Conservation (phyloP, 2,797 vertebrate genomes). For the Alcedo quadribrachys region DNA sequence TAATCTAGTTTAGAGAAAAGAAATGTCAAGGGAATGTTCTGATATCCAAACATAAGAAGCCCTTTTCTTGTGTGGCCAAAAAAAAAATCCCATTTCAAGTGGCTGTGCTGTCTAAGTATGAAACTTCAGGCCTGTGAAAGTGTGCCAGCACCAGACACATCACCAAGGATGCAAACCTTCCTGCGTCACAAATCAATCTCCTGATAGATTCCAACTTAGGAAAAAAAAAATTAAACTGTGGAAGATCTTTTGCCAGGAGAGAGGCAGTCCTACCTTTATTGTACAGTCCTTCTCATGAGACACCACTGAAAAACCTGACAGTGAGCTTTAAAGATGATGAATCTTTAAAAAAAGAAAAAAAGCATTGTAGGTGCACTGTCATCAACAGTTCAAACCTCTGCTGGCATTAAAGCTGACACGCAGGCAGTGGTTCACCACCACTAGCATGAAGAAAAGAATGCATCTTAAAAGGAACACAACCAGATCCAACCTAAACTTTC, state of each 20-base stretch:
- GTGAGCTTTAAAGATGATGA: conserved; percentile 74
- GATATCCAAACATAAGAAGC: not conserved
- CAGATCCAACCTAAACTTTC: not conserved
- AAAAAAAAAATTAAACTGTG: conserved; percentile 33
- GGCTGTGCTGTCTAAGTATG: not conserved
- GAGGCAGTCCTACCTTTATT: conserved; percentile 69
- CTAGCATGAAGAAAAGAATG: not conserved
- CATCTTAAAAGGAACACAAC: conserved; percentile 13
- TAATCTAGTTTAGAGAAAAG: not conserved
- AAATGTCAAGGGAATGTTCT: not conserved
- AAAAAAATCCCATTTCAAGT: not conserved
- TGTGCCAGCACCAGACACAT: not conserved
- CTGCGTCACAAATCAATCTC: conserved; percentile 35
- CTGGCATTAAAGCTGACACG: conserved; percentile 51
- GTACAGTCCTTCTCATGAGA: conserved; percentile 71
- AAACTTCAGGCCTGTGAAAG: not conserved
- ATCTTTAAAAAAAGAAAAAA: conserved; percentile 74
- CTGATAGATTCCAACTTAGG: conserved; percentile 61
- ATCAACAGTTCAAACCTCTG: conserved; percentile 67
- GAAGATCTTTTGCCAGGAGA: conserved; percentile 67
- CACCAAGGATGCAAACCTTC: conserved; percentile 6
- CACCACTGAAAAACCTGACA: conserved; percentile 72
- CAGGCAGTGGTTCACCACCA: conserved; percentile 47
- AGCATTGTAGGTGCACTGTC: conserved; percentile 70
- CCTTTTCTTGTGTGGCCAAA: not conserved